Conservation (phyloP, 2,113 vertebrate species). For the Gnathonemus longibarbis region DNA sequence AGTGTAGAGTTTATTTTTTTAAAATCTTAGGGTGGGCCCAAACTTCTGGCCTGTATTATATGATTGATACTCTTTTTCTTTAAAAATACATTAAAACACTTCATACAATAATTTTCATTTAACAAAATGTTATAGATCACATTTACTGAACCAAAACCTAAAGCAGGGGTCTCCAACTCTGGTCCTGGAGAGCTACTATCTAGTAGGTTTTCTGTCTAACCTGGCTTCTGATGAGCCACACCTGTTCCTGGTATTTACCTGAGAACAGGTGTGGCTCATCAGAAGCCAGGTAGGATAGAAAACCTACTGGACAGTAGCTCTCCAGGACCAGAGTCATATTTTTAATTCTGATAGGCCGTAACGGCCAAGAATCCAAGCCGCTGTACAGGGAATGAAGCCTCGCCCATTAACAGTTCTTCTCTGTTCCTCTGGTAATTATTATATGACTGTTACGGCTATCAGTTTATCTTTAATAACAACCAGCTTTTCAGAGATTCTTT, state of each 20-base stretch:
- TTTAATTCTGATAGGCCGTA: slow-evolving; percentile 17
- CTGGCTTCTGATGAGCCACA: neutral
- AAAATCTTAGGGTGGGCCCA: too few species aligned
- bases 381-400: neutral
- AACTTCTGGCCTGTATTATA: neutral
- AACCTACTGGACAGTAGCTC: neutral
- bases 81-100: neutral
- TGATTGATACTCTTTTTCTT: neutral
- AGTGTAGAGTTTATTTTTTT: too few species aligned
- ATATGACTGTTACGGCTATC: slow-evolving; percentile 23
- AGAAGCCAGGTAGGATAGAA: neutral
- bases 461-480: slow-evolving; percentile 35
- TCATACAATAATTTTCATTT: neutral
- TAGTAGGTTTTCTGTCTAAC: neutral
- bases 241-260: neutral
- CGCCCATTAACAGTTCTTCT: neutral
- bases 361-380: slow-evolving; percentile 14
- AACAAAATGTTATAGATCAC: neutral
- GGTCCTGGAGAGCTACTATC: neutral
- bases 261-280: neutral
- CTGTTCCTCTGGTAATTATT: neutral
- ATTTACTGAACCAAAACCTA: neutral
- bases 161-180: neutral
- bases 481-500: slow-evolving; percentile 24
- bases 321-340: neutral